Evolutionary conservation across 2,797 vertebrate genomes (phyloP), one percentile per base, ranked within the genome.

Genomic region (Hylomyscus alleni): DNA sequence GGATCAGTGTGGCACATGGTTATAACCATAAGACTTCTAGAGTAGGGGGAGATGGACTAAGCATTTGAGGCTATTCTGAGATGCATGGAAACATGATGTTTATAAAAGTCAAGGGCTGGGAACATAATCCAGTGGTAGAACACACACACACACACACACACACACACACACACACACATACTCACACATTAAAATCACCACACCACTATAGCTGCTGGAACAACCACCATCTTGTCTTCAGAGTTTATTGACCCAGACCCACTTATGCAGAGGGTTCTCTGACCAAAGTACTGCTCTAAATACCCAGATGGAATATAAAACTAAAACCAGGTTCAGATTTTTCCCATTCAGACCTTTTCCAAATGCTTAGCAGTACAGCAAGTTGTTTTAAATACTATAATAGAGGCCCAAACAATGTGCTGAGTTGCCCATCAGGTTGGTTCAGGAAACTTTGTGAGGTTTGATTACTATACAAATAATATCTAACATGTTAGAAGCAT

Each of bases 401-500:
- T 29, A 77, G 60, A 80, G 31, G 15, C 2, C 58, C 14, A 94
- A 47, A 76, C 2, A 87, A 77, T 4, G 58, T 67, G 31, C 26
- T 67, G 4, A 95, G 24, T 2, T 89, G 9, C 20, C 62, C 86
- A 58, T 75, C 1, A 20, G 85, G 82, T 10, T 40, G 15, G 91
- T 47, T 93, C 37, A 94, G 60, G 31, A 92, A 50, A 80, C 14
- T 73, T 93, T 95, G 80, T 76, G 82, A 97, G 96, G 69, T 77
- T 0, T 65, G 1, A 52, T 56, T 11, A 89, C 90, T 93, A 95
- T 14, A 90, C 29, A 95, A 97, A 95, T 29, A 54, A 93, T 80
- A 91, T 96, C 60, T 91, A 96, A 87, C 1, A 94, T 94, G 52
- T 90, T 96, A 40, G 50, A 95, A 95, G 56, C 69, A 91, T 62